These are phyloP conservation scores for Scaptomyza montana DNA, from an alignment of 1,140 invertebrate species.

Conservation along the genomic window DNA sequence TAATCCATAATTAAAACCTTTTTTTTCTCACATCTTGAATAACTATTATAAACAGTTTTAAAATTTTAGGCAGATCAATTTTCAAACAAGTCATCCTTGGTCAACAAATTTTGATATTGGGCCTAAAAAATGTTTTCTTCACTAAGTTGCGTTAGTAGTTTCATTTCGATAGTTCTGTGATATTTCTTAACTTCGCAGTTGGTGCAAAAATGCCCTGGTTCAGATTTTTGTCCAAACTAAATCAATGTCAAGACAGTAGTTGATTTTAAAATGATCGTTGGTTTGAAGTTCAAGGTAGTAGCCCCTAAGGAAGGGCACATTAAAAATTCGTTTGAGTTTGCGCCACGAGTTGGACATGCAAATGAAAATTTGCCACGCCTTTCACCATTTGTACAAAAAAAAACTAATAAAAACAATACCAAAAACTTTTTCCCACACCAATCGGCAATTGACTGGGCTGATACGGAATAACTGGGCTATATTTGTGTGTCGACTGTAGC, in stretches of 20 bases:
- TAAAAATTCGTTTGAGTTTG: constrained; percentile 68
- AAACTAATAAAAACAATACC: background rate
- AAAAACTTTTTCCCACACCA: constrained; percentile 72
- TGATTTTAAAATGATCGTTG: background rate
- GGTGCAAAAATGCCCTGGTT: too few species aligned
- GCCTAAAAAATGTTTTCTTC: too few species aligned
- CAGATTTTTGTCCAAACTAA: too few species aligned
- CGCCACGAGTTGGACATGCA: constrained; percentile 50
- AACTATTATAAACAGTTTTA: too few species aligned
- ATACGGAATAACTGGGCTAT: constrained; percentile 29
- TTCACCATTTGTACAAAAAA: constrained; percentile 14
- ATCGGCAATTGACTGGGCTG: constrained; percentile 44
- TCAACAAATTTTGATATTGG: too few species aligned
- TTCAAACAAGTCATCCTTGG: too few species aligned
- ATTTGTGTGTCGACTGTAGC: background rate
- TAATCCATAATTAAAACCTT: too few species aligned
- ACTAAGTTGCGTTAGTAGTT: too few species aligned
- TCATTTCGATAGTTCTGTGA: too few species aligned
- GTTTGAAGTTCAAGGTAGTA: constrained; percentile 42
- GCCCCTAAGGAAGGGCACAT: constrained; percentile 8
- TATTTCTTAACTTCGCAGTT: too few species aligned
- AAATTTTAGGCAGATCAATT: too few species aligned
- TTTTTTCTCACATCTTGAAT: too few species aligned
- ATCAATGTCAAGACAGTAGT: constrained; percentile 12
- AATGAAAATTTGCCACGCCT: constrained; percentile 63